These are phyloP conservation scores for Agrochola circellaris DNA, from an alignment of 2,888 invertebrate genomes.

Conservation along the genomic window DNA sequence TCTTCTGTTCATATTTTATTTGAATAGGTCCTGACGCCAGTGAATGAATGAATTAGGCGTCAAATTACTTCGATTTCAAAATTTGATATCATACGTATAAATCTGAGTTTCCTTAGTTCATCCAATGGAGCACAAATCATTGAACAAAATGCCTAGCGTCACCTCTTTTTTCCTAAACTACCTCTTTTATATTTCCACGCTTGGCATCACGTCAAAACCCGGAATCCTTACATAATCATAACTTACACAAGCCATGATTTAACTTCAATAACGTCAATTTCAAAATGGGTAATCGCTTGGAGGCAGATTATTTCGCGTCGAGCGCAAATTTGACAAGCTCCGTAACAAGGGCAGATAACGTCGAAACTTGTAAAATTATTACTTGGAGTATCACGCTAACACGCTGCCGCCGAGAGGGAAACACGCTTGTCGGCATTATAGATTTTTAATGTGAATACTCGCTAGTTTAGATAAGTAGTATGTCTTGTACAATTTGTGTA, in stretches of 20 bases:
- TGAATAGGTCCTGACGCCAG: neutral
- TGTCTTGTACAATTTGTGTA: slow-evolving; percentile 22
- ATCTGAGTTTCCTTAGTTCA: neutral
- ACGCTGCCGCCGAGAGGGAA: slow-evolving; percentile 30
- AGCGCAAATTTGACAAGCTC: slow-evolving; percentile 63
- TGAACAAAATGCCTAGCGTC: neutral
- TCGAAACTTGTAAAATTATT: slow-evolving; percentile 63
- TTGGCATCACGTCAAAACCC: neutral
- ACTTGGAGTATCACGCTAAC: slow-evolving; percentile 44
- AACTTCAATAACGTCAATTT: slow-evolving; percentile 47
- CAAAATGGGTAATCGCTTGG: slow-evolving; percentile 48
- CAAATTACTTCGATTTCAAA: neutral
- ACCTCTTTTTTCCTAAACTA: neutral
- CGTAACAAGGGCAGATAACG: slow-evolving; percentile 60
- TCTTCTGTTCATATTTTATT: neutral
- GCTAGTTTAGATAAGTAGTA: slow-evolving; percentile 16
- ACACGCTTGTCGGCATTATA: slow-evolving; percentile 32
- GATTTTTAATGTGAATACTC: slow-evolving; percentile 40
- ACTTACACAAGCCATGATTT: slow-evolving; percentile 31
- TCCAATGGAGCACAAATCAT: neutral
- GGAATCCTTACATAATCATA: slow-evolving; percentile 6
- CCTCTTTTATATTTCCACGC: neutral
- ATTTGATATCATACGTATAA: no score
- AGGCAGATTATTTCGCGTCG: slow-evolving; percentile 59
- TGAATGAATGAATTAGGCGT: neutral